A percentile compares a stretch with the other conserved stretches of the same genome.
phyloP scores from a whole-genome alignment of 2,888 invertebrate species.

The Eumacrocentrus americanus region DNA sequence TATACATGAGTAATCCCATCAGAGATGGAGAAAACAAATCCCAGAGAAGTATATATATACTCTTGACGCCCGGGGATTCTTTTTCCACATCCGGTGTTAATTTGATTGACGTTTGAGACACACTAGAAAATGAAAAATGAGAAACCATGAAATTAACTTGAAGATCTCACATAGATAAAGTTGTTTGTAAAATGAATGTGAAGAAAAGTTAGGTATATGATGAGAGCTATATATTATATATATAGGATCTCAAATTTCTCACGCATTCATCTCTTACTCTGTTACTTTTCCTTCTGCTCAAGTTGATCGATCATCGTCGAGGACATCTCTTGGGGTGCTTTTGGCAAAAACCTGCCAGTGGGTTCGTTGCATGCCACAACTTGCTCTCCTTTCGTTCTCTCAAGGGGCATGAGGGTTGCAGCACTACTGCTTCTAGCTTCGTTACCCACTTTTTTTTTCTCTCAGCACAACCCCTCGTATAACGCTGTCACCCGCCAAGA shows the following conservation, averaged over 20 bases:
- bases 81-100: too few relatives aligned
- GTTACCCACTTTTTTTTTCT: constrained; percentile 30
- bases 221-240: too few relatives aligned
- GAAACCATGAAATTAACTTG: background rate
- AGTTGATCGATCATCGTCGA: constrained; percentile 24
- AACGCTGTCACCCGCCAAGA: constrained; percentile 37
- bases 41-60: too few relatives aligned
- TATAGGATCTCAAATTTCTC: too few relatives aligned
- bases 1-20: background rate
- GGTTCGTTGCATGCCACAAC: too few relatives aligned
- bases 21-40: too few relatives aligned
- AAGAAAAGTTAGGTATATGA: too few relatives aligned
- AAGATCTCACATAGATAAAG: background rate
- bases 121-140: background rate
- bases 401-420: constrained; percentile 26
- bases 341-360: constrained; percentile 4
- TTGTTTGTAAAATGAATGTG: background rate
- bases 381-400: constrained; percentile 15
- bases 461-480: constrained; percentile 32
- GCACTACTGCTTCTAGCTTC: constrained; percentile 12
- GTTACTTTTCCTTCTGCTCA: constrained; percentile 2
- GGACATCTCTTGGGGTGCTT: constrained; percentile 20
- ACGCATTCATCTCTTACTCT: constrained; percentile 20
- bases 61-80: too few relatives aligned
- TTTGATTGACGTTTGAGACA: too few relatives aligned